Evolutionary conservation across 2,797 vertebrate genomes (phyloP), one percentile per base, ranked within the genome.

Genomic region (Acanthurus leucopareius): DNA sequence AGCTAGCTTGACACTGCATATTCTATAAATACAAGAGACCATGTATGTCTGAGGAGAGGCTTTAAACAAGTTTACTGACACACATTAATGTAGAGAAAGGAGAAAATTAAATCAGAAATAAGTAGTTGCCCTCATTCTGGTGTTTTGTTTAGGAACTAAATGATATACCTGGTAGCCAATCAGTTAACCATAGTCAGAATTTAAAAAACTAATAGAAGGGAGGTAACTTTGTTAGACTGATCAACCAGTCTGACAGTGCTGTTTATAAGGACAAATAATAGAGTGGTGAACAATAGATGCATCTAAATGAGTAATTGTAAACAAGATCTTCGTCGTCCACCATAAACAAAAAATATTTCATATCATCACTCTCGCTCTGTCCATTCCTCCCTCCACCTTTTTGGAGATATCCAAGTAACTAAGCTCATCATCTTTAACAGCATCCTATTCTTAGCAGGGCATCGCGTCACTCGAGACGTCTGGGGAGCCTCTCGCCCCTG

Each of bases 391-490:
- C 47, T 49, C 62, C 59, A 76, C 77, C 70, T 82, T 80, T 76
- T 56, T 54, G 66, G 64, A 76, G 66, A 86, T 84, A 87, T 81
- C 74, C 82, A 86, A 84, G 87, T 87, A 86, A 90, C 20, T 44
- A 67, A 88, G 85, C 80, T 82, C 85, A 85, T 90, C 73, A 59
- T 92, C 83, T 76, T 62, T 66, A 80, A 75, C 82, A 69, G 60
- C 75, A 2, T 87, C 77, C 91, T 95, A 95, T 94, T 92, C 92
- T 91, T 94, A 94, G 93, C 88, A 78, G 40, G 28, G 45, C 53
- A 73, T n/a, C 51, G 3, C 91, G 91, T 93, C 92, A 94, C 84
- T 72, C 15, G 13, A 83, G 88, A 89, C 86, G 86, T 92, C 91
- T 90, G 76, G 80, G 85, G 88, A 90, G 87, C 79, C 83, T 91